phyloP scores from a whole-genome alignment of 2,888 invertebrate species.

The Pandemis corylana region DNA sequence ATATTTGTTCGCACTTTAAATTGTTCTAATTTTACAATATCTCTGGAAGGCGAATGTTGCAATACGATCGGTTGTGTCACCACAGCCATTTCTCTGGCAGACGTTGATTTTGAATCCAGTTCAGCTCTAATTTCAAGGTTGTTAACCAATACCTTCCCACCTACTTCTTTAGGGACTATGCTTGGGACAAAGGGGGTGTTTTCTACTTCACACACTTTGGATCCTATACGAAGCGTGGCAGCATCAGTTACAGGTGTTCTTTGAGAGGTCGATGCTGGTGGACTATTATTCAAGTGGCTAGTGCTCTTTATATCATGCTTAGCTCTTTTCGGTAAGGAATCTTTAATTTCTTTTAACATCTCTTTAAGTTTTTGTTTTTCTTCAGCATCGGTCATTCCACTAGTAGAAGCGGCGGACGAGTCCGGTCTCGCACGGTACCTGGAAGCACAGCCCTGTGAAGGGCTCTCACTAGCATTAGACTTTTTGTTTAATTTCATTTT shows the following conservation, averaged over 20 bases:
- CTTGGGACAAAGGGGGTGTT: constrained; percentile 39
- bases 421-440: constrained; percentile 63
- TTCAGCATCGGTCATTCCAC: constrained; percentile 53
- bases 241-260: constrained; percentile 57
- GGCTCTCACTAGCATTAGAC: constrained; percentile 39
- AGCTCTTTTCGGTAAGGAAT: constrained; percentile 87
- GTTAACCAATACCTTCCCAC: neutral
- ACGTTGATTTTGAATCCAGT: constrained; percentile 5
- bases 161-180: constrained; percentile 5
- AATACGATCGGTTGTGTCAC: constrained; percentile 54
- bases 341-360: constrained; percentile 91
- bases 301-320: constrained; percentile 61
- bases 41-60: constrained; percentile 48
- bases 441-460: constrained; percentile 46
- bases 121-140: constrained; percentile 12
- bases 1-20: constrained; percentile 20
- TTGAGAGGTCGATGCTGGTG: constrained; percentile 38
- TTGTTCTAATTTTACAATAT: constrained; percentile 44
- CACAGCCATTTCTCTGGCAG: constrained; percentile 49
- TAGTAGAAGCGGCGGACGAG: constrained; percentile 44
- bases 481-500: constrained; percentile 44
- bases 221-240: constrained; percentile 72
- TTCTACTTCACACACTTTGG: constrained; percentile 46
- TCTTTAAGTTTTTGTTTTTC: constrained; percentile 87
- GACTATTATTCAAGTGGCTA: constrained; percentile 39